phyloP scores from a whole-genome alignment of 2,113 vertebrate species.

The Dicaeum eximium region DNA sequence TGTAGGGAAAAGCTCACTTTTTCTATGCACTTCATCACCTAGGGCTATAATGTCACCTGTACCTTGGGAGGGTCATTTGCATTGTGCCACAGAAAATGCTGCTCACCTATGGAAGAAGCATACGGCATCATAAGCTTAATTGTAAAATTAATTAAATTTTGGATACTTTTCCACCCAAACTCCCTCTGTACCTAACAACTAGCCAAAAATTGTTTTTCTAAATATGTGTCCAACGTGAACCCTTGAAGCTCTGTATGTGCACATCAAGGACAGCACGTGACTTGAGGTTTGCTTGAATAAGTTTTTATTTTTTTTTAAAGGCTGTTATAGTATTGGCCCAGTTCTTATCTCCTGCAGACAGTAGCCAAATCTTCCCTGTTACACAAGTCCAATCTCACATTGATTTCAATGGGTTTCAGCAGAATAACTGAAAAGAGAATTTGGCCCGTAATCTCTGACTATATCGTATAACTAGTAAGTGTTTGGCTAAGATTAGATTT shows the following conservation, averaged over 20 bases:
- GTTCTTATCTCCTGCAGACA: conserved; percentile 50
- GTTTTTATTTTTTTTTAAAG: neutral
- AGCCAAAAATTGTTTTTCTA: neutral
- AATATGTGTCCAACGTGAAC: neutral
- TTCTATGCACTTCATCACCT: neutral
- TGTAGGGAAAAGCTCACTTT: neutral
- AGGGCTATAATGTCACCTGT: neutral
- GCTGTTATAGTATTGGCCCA: conserved; percentile 21
- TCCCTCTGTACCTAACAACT: neutral
- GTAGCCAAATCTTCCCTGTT: conserved; percentile 11
- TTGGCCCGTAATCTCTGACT: conserved; percentile 50
- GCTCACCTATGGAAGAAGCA: neutral
- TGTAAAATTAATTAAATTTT: neutral
- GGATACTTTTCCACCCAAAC: neutral
- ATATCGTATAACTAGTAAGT: conserved; percentile 17
- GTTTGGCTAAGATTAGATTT: conserved; percentile 54
- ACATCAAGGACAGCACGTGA: neutral
- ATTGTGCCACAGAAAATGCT: neutral
- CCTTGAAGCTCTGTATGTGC: neutral
- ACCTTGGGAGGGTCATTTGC: neutral
- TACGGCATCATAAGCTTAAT: neutral
- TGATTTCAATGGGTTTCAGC: conserved; percentile 47
- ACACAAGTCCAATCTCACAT: conserved; percentile 51
- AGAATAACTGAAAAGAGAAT: conserved; percentile 36
- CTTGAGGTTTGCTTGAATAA: neutral